These are phyloP conservation scores for Drosophila parabipectinata DNA, from an alignment of 1,140 invertebrate genomes.

Conservation along the genomic window DNA sequence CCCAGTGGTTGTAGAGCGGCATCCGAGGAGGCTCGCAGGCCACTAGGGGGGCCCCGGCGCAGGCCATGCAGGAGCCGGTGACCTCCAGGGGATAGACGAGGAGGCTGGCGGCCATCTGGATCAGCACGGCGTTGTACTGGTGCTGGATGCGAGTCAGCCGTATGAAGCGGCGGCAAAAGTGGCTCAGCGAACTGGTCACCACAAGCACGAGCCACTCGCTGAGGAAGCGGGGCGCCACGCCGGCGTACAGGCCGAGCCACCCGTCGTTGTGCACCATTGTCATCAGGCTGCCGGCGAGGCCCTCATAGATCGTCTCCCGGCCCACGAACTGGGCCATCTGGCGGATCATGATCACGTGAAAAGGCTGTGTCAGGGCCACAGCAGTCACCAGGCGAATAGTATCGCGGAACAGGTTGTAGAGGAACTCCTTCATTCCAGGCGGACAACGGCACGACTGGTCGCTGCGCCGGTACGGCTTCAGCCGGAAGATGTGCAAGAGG, in stretches of 20 bases:
- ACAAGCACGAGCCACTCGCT: slow-evolving; percentile 36
- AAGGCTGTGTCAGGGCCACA: slow-evolving; percentile 48
- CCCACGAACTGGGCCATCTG: slow-evolving; percentile 66
- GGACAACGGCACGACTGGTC: not conserved
- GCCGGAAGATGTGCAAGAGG: slow-evolving; percentile 12
- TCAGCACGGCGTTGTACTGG: slow-evolving; percentile 37
- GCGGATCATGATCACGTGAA: slow-evolving; percentile 54
- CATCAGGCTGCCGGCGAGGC: slow-evolving; percentile 9
- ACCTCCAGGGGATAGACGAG: slow-evolving; percentile 53
- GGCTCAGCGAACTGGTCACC: slow-evolving; percentile 24
- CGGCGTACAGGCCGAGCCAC: slow-evolving; percentile 34
- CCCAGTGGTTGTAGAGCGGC: slow-evolving; percentile 58
- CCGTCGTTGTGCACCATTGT: slow-evolving; percentile 7
- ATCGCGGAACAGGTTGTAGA: slow-evolving; percentile 31
- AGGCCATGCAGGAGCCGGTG: slow-evolving; percentile 57
- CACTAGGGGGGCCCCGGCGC: slow-evolving; percentile 36
- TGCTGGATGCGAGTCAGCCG: not conserved
- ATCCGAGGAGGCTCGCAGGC: slow-evolving; percentile 56
- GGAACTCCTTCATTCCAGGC: slow-evolving; percentile 2
- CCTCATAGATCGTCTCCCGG: slow-evolving; percentile 22
- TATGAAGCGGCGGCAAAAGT: slow-evolving; percentile 14
- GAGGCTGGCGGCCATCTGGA: slow-evolving; percentile 38
- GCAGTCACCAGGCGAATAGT: slow-evolving; percentile 33
- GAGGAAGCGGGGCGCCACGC: slow-evolving; percentile 48
- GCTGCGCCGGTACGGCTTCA: slow-evolving; percentile 6